Base-by-base conservation (phyloP, 2,113 vertebrate species). In the Prietella phreatophila region DNA sequence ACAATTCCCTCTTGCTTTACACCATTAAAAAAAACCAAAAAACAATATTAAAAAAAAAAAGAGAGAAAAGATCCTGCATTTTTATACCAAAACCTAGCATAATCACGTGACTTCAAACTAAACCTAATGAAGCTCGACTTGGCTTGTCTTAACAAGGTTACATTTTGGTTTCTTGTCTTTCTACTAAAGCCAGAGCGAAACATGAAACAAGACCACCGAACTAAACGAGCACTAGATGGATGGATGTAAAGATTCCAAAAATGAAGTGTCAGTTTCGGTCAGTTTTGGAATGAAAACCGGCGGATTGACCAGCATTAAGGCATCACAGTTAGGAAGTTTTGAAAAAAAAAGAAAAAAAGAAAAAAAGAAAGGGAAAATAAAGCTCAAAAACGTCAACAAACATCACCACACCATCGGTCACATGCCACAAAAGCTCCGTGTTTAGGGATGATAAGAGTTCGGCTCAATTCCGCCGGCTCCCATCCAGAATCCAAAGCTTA, bases 391-490 rank as follows among this genome's bases (percentile, higher is more conserved):
- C 56, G 11, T 25, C 22, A 53, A 75, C 50, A 39, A 78, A 90
- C 90, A 92, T 88, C 91, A 93, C 93, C 94, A 94, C 92, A 88
- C 83, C 92, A 93, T 93, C 94, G 91, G 93, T 91, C 92, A 93
- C 92, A 83, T 88, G 39, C 69, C 61, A 81, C 47, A n/a, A 71
- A 39, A 53, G 42, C 19, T 82, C 14, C 36, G 60, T 56, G 27
- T 76, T 58, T 50, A 60, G 50, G 36, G 75, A 85, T 82, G 76
- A 76, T 22, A 14, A 73, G 76, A 61, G 84, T 58, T 71, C 71
- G 86, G 83, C 63, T 88, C 76, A 83, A 90, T 92, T 90, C 88
- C 91, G 89, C 89, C 88, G 82, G 83, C 90, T 93, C 93, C 91
- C 90, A 82, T 88, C 92, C 90, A 83, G 91, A 91, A 95, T 92